Evolutionary conservation across 2,113 vertebrate genomes (phyloP).

Genomic region (Heterocephalus glaber): DNA sequence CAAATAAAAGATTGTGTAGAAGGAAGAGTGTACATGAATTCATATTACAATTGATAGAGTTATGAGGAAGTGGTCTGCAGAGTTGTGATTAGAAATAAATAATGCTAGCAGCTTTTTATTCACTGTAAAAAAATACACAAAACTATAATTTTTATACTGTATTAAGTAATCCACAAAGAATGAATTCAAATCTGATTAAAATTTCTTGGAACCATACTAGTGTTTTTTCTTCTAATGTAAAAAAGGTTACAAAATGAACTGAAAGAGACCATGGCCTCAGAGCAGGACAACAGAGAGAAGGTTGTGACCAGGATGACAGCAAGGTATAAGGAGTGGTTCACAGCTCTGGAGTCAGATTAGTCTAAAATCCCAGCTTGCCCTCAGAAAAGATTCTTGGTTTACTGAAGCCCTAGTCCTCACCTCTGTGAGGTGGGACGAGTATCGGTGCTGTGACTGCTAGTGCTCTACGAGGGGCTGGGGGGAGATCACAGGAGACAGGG

Average conservation of each 20-base stretch:
- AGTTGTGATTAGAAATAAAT: neutral
- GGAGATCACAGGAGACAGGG: neutral
- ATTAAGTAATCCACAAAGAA: neutral
- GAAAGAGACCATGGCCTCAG: neutral
- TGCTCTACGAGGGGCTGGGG: neutral
- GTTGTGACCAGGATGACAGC: neutral
- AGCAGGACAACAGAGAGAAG: neutral
- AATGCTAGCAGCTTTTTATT: neutral
- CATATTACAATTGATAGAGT: neutral
- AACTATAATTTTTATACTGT: neutral
- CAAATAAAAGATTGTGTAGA: neutral
- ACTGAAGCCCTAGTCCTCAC: neutral
- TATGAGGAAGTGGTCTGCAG: neutral
- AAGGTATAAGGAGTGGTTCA: neutral
- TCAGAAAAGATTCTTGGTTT: neutral
- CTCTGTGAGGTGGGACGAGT: neutral
- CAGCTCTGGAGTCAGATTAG: neutral
- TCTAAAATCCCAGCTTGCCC: neutral
- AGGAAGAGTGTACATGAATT: neutral
- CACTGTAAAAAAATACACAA: neutral
- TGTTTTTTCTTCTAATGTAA: neutral
- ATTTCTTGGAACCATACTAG: neutral
- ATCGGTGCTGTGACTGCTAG: neutral
- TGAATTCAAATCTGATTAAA: constrained; percentile 33
- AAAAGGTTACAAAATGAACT: neutral